phyloP scores from a whole-genome alignment of 2,113 vertebrate genomes.

The Saimiri boliviensis region DNA sequence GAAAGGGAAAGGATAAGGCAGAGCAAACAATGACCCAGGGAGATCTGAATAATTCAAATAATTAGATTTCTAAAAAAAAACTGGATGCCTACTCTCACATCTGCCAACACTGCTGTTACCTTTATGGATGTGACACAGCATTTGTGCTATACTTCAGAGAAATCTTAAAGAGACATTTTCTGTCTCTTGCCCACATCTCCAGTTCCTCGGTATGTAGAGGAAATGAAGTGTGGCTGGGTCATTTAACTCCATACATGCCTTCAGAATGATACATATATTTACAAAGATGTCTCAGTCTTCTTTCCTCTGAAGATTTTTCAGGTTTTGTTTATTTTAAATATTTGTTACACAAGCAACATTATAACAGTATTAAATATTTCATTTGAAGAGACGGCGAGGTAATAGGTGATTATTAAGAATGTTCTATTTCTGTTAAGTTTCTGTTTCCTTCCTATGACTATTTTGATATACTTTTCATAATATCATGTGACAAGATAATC shows the following conservation, averaged over 20 bases:
- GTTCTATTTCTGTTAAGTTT: not conserved
- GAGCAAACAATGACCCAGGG: not conserved
- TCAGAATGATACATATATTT: not conserved
- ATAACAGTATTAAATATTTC: slow-evolving; percentile 31
- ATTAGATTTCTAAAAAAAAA: not conserved
- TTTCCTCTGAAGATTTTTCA: not conserved
- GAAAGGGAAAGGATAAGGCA: not conserved
- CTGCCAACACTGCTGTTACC: not conserved
- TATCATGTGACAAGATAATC: not conserved
- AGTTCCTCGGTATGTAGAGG: not conserved
- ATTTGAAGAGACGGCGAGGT: not conserved
- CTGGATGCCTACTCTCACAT: not conserved
- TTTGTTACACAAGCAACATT: not conserved
- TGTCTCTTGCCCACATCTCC: not conserved
- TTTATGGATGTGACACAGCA: not conserved
- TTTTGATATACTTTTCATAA: slow-evolving; percentile 23
- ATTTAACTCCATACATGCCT: not conserved
- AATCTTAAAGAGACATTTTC: not conserved
- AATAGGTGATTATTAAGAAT: not conserved
- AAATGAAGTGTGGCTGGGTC: not conserved
- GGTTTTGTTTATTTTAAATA: slow-evolving; percentile 23
- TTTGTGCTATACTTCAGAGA: not conserved
- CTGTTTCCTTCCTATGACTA: slow-evolving; percentile 2
- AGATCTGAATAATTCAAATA: not conserved
- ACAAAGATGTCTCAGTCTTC: not conserved